phyloP scores from a whole-genome alignment of 1,140 invertebrate species.

The Papilio helenus region DNA sequence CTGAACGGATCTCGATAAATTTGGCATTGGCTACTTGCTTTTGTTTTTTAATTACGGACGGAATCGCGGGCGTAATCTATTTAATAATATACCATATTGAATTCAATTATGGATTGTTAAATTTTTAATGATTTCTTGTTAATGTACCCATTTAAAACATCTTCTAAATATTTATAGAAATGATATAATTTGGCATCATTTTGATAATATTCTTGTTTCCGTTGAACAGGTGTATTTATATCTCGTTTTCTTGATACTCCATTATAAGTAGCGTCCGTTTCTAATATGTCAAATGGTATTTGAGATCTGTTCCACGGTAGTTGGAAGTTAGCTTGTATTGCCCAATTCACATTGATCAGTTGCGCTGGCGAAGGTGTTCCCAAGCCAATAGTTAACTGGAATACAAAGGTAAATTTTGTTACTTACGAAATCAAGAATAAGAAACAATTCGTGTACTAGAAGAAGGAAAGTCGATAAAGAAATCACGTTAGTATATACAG shows the following conservation, averaged over 20 bases:
- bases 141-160: constrained; percentile 60
- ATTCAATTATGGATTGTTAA: too few species aligned
- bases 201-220: constrained; percentile 49
- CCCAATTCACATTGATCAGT: constrained; percentile 69
- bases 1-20: too few species aligned
- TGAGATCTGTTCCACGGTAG: constrained; percentile 74
- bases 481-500: too few species aligned
- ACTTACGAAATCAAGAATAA: background rate
- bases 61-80: too few species aligned
- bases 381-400: constrained; percentile 72
- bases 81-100: too few species aligned
- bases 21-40: too few species aligned
- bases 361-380: constrained; percentile 65
- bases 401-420: constrained; percentile 39
- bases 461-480: too few species aligned
- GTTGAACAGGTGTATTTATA: background rate
- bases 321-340: constrained; percentile 77
- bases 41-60: too few species aligned
- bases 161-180: constrained; percentile 73
- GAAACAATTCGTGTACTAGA: too few species aligned
- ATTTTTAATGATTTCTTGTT: too few species aligned
- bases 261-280: constrained; percentile 65
- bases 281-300: constrained; percentile 73
- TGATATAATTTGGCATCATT: constrained; percentile 68
- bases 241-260: constrained; percentile 62